Evolutionary conservation across 2,888 invertebrate species (phyloP), one percentile per base, ranked within the genome.

Genomic region (Hypolimnas misippus): DNA sequence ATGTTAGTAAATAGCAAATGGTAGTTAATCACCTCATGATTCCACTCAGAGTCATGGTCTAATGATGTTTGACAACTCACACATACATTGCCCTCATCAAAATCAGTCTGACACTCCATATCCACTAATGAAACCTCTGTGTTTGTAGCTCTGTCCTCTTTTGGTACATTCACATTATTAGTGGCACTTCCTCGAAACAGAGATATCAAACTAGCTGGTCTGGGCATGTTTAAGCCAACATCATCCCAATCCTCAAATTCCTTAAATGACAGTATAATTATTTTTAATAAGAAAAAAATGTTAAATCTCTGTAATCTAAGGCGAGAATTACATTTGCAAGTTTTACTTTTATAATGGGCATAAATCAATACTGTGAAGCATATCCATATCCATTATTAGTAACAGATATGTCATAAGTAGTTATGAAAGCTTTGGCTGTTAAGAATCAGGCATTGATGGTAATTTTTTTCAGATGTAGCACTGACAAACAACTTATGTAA

Each of bases 171-270:
- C 10, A 83, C 79, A 73, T 74, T 78, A 73, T 74, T 78, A 77
- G 79, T 65, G 51, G 82, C 74, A 64, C 86, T 87, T 59, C 95
- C 95, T 69, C 95, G 90, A 75, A 95, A 96, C 56, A 96, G 83
- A 31, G 94, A 93, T 12, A 97, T 85, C 33, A 97, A 85, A 71
- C 95, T 95, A 0, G 95, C 94, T 25, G 97, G 97, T 73, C 96
- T 94, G 0, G 96, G 94, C 84, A 96, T 96, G 81, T 97, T 97
- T 46, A 97, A 89, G 0, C 97, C 97, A 12, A 97, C 97, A 87
- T 97, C 97, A 83, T 97, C 97, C 97, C 97, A 97, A 79, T 97
- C 96, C 86, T 97, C 97, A 89, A 97, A 97, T 85, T 97, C 97
- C 94, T 95, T 72, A 33, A 53, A 38, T 16, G 3, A 46, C 14